Percentiles rank a stretch among this genome's conserved stretches.
Evolutionary conservation across 2,113 vertebrate species (phyloP).

Genomic region (Serilophus lunatus): DNA sequence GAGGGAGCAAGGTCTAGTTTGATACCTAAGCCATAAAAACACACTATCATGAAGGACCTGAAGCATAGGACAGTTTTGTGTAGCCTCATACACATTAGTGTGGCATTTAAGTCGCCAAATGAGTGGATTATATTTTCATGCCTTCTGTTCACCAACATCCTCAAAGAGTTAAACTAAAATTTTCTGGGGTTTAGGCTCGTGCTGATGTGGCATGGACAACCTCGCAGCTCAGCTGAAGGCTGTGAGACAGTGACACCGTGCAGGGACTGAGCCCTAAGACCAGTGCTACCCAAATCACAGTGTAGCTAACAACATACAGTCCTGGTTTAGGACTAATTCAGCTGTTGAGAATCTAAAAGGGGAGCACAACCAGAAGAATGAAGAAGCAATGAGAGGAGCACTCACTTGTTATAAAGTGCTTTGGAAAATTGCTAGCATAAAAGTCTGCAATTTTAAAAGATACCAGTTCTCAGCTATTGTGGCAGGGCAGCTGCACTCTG

Average conservation of each 20-base stretch:
- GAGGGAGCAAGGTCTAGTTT: not conserved
- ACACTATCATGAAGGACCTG: not conserved
- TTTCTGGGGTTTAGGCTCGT: not conserved
- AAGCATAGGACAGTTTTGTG: not conserved
- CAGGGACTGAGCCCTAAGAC: not conserved
- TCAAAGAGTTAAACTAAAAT: not conserved
- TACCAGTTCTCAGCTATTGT: not conserved
- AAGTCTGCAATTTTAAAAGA: not conserved
- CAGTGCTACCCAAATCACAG: accelerated
- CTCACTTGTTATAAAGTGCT: not conserved
- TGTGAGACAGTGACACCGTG: accelerated
- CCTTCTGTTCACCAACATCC: not conserved
- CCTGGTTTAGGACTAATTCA: not conserved
- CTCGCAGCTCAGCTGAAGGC: not conserved
- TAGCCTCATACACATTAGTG: accelerated
- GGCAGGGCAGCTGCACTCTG: not conserved
- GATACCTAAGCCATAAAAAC: not conserved
- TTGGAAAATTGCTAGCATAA: not conserved
- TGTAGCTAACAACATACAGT: accelerated
- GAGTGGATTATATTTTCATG: not conserved
- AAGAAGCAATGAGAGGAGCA: not conserved
- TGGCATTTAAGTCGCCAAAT: not conserved
- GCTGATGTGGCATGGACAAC: not conserved
- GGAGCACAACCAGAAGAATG: not conserved
- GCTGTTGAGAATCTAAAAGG: not conserved